Evolutionary conservation across 2,797 vertebrate species (phyloP).

Genomic region (Neoniphon sammara): DNA sequence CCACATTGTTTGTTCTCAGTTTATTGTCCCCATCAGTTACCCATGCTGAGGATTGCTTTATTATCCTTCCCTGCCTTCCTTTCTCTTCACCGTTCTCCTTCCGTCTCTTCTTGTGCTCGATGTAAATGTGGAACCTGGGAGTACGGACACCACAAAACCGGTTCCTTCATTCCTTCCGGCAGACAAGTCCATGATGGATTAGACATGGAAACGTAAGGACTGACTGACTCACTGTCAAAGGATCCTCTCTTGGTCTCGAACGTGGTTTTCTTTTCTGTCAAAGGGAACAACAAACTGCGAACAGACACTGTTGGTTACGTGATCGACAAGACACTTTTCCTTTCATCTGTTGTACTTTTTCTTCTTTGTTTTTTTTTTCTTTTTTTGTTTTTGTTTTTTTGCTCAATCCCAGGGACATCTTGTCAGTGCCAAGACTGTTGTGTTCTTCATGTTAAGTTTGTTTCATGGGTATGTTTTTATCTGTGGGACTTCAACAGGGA

Average conservation of each 20-base stretch:
- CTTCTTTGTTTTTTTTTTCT: conserved; percentile 46
- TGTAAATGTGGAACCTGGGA: conserved; percentile 63
- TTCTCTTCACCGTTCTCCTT: background rate
- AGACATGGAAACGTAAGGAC: conserved; percentile 59
- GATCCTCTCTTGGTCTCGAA: conserved; percentile 52
- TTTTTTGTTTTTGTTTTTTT: conserved; percentile 46
- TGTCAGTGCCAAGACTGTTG: conserved; percentile 82
- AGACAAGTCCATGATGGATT: conserved; percentile 42
- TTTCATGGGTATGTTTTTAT: conserved; percentile 61
- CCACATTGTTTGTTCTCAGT: conserved; percentile 31
- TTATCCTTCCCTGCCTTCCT: background rate
- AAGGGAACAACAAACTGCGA: conserved; percentile 71
- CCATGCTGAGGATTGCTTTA: conserved; percentile 8
- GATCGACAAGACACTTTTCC: conserved; percentile 60
- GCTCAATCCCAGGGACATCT: conserved; percentile 72
- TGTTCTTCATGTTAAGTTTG: conserved; percentile 64
- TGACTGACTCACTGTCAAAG: conserved; percentile 61
- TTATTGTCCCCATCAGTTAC: conserved; percentile 11
- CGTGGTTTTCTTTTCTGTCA: conserved; percentile 66
- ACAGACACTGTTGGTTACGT: conserved; percentile 59
- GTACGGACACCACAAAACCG: conserved; percentile 42
- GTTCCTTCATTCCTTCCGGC: conserved; percentile 61
- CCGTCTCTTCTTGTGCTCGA: conserved; percentile 41
- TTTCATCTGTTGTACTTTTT: conserved; percentile 45
- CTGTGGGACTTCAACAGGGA: conserved; percentile 64